A percentile compares a stretch with the other conserved stretches of the same genome.
phyloP scores from a whole-genome alignment of 2,113 vertebrate species.

The Hippotragus niger region DNA sequence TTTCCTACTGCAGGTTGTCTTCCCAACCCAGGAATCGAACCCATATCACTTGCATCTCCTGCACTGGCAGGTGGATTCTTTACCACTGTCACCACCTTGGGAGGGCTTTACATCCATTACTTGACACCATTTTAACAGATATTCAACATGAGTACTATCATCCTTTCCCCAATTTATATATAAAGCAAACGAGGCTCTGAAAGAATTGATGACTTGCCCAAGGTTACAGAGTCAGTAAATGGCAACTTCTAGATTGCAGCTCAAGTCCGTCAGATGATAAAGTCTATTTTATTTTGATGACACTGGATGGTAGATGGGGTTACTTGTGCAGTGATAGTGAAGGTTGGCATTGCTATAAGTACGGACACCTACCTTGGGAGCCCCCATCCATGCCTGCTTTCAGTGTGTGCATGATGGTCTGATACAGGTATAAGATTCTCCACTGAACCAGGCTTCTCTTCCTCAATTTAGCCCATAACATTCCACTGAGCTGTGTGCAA shows the following conservation, averaged over 20 bases:
- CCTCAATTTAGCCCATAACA: background rate
- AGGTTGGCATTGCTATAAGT: background rate
- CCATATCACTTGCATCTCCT: background rate
- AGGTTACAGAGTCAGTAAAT: background rate
- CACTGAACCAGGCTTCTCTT: background rate
- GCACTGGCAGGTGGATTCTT: background rate
- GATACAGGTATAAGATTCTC: background rate
- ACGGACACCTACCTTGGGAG: background rate
- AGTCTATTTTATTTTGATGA: background rate
- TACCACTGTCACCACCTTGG: background rate
- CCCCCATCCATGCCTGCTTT: background rate
- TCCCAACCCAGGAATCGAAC: background rate
- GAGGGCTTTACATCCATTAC: background rate
- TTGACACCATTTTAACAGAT: background rate
- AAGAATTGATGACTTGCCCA: background rate
- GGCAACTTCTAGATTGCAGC: background rate
- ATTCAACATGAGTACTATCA: background rate
- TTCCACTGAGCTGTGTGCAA: background rate
- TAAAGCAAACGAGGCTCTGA: background rate
- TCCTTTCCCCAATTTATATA: background rate
- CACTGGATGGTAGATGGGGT: background rate
- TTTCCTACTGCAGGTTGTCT: background rate
- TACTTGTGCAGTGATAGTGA: background rate
- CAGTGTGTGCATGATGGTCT: background rate
- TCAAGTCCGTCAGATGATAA: background rate